Base-by-base conservation (phyloP, 2,113 vertebrate species). In the Empidonax alnorum region DNA sequence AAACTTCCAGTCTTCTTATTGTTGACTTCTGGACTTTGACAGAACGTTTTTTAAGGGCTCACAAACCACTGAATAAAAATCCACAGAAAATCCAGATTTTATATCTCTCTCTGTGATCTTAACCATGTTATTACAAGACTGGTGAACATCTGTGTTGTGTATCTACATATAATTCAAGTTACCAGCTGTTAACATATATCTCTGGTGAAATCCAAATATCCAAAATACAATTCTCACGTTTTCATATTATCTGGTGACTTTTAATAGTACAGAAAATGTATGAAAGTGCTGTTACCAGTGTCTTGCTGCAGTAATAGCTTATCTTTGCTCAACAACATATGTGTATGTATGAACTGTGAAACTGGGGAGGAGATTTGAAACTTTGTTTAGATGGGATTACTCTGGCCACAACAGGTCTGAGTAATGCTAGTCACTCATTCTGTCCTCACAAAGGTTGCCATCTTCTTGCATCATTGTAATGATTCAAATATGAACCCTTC, bases 141-240 rank as follows among this genome's bases (percentile, higher is more conserved):
- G 22, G 27, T 65, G 46, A 79, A 65, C 33, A 6, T 0, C 0
- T n/a, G 37, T 75, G 68, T 39, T 5, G 9, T 44, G 4, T 25
- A 39, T 61, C 13, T 39, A 3, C n/a, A 14, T 61, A 12, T 56
- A 56, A 37, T 65, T 90, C 8, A 47, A 46, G 4, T 47, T 15
- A 24, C 18, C 21, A 59, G 35, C 16, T 82, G 28, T 49, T 72
- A 10, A 19, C 21, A 25, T 52, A 46, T 3, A 47, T 4, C 15
- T 71, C 25, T 73, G 39, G 53, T 27, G 37, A 73, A 92, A 90
- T 11, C 5, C 17, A 65, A 47, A 83, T 31, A 73, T 17, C 16
- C 27, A 15, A 88, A 76, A 31, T 24, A 42, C 3, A 39, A 11
- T 67, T 87, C 16, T 82, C 7, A 63, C 47, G 6, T 87, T 82